A percentile compares a stretch with the other conserved stretches of the same genome.
Evolutionary conservation across 1,140 invertebrate species (phyloP).

Genomic region (Cotesia typhae): DNA sequence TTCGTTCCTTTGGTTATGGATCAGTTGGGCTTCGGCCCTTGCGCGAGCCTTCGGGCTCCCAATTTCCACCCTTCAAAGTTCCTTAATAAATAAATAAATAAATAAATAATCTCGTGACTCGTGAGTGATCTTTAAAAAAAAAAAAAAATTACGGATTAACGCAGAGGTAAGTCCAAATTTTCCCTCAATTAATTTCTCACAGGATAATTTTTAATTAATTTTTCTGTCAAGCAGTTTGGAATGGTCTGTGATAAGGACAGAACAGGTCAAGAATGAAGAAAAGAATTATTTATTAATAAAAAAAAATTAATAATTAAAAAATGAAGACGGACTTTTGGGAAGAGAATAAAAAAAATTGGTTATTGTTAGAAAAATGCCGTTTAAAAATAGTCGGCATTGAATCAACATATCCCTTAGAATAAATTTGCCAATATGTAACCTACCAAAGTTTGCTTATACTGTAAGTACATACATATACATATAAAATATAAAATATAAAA

Average conservation of each 20-base stretch:
- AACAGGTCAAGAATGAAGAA: background rate
- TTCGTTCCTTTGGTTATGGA: conserved; percentile 11
- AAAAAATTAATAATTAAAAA: background rate
- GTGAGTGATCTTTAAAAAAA: too few relatives aligned
- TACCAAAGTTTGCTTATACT: conserved; percentile 24
- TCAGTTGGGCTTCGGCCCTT: conserved; percentile 42
- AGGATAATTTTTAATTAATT: too few relatives aligned
- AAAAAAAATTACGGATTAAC: too few relatives aligned
- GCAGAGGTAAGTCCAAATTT: too few relatives aligned
- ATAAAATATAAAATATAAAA: too few relatives aligned
- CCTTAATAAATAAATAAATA: too few relatives aligned
- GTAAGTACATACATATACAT: conserved; percentile 20
- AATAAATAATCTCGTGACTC: too few relatives aligned
- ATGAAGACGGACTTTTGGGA: background rate
- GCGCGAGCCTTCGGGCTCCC: conserved; percentile 34
- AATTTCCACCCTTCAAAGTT: too few relatives aligned
- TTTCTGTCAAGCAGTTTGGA: too few relatives aligned
- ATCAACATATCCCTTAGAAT: conserved; percentile 47
- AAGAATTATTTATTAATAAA: conserved; percentile 14
- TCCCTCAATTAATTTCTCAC: too few relatives aligned
- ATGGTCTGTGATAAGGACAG: too few relatives aligned
- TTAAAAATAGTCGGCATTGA: conserved; percentile 31
- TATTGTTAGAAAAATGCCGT: background rate
- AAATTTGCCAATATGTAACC: conserved; percentile 17
- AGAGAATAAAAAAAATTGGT: background rate